Percentiles rank a stretch among this genome's conserved stretches.
phyloP scores from a whole-genome alignment of 2,113 vertebrate species.

The Coryphaenoides rupestris region DNA sequence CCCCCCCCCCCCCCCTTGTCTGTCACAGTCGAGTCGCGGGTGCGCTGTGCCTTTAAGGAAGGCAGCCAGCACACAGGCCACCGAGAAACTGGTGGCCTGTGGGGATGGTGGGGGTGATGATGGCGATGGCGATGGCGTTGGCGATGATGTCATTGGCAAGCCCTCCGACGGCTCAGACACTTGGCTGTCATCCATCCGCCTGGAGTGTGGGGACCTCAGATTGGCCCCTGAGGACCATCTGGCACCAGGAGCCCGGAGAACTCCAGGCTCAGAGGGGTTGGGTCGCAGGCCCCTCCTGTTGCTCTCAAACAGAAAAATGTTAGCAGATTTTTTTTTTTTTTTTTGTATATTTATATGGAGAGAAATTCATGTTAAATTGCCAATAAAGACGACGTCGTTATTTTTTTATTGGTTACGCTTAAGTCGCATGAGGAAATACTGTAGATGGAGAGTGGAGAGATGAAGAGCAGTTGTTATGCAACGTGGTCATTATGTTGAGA shows the following conservation, averaged over 20 bases:
- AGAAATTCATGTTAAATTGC: no score
- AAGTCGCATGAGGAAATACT: no score
- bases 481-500: no score
- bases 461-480: no score
- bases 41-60: constrained; percentile 33
- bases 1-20: no score
- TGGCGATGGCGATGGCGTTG: neutral
- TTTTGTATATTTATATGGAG: no score
- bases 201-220: constrained; percentile 23
- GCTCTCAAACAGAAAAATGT: neutral
- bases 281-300: neutral
- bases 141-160: constrained; percentile 70
- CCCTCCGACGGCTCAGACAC: constrained; percentile 49
- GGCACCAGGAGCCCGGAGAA: constrained; percentile 25
- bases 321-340: no score
- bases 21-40: constrained; percentile 27
- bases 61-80: constrained; percentile 9
- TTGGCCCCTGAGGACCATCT: constrained; percentile 39
- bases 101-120: constrained; percentile 34
- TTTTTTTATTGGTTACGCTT: no score
- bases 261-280: neutral
- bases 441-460: no score
- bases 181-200: constrained; percentile 54
- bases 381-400: no score
- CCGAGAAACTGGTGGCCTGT: constrained; percentile 30